Evolutionary conservation across 1,140 invertebrate genomes (phyloP).

Genomic region (Linepithema humile): DNA sequence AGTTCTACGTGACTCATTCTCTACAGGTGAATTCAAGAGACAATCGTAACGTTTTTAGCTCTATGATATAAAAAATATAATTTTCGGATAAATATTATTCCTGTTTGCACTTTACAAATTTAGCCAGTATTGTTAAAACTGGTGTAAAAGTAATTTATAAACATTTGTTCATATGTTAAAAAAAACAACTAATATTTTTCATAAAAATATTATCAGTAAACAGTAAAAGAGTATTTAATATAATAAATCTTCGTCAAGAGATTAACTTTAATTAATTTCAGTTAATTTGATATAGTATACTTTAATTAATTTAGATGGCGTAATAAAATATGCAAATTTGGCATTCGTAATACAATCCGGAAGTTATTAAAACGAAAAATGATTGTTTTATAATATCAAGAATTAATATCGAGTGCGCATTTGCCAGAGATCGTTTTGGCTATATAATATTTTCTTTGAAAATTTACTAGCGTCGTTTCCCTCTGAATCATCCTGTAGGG

Average conservation of each 20-base stretch:
- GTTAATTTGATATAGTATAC: constrained; percentile 18
- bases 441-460: background rate
- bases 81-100: constrained; percentile 5
- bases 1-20: background rate
- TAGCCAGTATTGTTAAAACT: background rate
- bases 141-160: background rate
- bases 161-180: background rate
- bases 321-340: background rate
- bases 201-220: background rate
- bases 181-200: background rate
- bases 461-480: background rate
- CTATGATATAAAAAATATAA: background rate
- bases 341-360: background rate
- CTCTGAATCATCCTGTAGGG: constrained; percentile 25
- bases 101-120: background rate
- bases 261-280: constrained; percentile 3
- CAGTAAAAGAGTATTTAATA: background rate
- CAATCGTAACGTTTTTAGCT: background rate
- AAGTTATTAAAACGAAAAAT: background rate
- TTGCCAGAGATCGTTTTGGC: background rate
- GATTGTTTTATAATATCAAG: background rate
- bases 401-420: background rate
- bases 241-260: background rate
- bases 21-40: background rate
- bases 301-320: background rate